Conservation (phyloP, 1,140 invertebrate genomes). For the Plutomurus gul region DNA sequence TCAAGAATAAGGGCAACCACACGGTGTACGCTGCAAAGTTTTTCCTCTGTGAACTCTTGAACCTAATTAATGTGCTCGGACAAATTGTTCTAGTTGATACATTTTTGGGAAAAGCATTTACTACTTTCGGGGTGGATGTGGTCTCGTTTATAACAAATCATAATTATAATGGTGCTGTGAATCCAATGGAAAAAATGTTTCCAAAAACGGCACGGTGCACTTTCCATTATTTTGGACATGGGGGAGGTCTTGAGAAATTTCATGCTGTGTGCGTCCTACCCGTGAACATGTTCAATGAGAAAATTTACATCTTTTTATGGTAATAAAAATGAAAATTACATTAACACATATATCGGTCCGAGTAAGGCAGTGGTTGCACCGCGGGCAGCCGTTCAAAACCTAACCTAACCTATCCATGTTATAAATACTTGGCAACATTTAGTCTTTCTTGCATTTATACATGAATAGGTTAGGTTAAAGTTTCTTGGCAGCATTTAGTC, state of each 20-base stretch:
- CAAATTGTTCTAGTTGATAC: constrained; percentile 57
- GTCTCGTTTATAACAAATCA: constrained; percentile 52
- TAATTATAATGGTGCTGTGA: constrained; percentile 44
- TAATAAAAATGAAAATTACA: constrained; percentile 51
- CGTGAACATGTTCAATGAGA: constrained; percentile 78
- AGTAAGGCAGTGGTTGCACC: too few species aligned
- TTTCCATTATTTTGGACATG: constrained; percentile 58
- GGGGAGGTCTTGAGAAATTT: constrained; percentile 40
- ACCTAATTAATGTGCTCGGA: constrained; percentile 57
- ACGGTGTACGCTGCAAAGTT: constrained; percentile 73
- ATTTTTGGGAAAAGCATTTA: constrained; percentile 58
- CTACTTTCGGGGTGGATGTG: constrained; percentile 57
- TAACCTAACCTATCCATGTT: too few species aligned
- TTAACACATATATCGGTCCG: neutral
- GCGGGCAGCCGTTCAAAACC: too few species aligned
- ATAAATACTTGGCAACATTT: too few species aligned
- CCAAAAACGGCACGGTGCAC: constrained; percentile 67
- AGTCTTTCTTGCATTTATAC: too few species aligned
- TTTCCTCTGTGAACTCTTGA: constrained; percentile 57
- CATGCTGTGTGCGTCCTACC: constrained; percentile 68
- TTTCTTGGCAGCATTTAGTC: neutral
- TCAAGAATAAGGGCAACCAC: constrained; percentile 75
- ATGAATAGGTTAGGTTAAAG: neutral
- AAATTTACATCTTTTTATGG: constrained; percentile 78
- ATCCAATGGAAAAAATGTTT: constrained; percentile 52